Evolutionary conservation across 2,797 vertebrate species (phyloP).

Genomic region (Falco berigora): DNA sequence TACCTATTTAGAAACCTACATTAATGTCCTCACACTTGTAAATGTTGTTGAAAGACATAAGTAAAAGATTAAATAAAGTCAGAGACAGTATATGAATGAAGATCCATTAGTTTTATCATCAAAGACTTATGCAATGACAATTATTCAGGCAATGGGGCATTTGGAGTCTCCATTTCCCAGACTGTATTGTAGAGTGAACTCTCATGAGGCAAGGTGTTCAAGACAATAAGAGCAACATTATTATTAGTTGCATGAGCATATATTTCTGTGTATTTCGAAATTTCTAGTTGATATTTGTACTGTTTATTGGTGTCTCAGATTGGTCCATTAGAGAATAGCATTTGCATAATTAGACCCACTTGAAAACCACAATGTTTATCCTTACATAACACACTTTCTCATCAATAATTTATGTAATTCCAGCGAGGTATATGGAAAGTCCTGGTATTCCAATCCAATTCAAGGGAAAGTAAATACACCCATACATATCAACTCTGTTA

Average conservation of each 20-base stretch:
- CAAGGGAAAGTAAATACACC: neutral
- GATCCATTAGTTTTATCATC: neutral
- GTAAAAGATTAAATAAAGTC: neutral
- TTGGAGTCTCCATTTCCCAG: neutral
- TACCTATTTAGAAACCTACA: neutral
- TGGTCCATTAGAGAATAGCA: neutral
- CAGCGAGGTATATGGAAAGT: neutral
- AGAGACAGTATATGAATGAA: neutral
- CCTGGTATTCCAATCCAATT: neutral
- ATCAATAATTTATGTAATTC: neutral
- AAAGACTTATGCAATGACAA: neutral
- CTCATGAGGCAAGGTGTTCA: neutral
- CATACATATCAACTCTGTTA: neutral
- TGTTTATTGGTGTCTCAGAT: neutral
- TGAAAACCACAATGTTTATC: neutral
- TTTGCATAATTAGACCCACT: neutral
- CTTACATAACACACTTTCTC: neutral
- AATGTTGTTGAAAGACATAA: neutral
- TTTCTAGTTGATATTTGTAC: neutral
- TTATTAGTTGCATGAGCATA: neutral
- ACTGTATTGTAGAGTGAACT: neutral
- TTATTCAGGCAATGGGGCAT: neutral
- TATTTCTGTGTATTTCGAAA: neutral
- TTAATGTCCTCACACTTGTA: neutral
- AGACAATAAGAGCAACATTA: neutral